These are phyloP conservation scores for Poeciliopsis retropinna DNA, from an alignment of 2,113 vertebrate genomes.

Conservation along the genomic window DNA sequence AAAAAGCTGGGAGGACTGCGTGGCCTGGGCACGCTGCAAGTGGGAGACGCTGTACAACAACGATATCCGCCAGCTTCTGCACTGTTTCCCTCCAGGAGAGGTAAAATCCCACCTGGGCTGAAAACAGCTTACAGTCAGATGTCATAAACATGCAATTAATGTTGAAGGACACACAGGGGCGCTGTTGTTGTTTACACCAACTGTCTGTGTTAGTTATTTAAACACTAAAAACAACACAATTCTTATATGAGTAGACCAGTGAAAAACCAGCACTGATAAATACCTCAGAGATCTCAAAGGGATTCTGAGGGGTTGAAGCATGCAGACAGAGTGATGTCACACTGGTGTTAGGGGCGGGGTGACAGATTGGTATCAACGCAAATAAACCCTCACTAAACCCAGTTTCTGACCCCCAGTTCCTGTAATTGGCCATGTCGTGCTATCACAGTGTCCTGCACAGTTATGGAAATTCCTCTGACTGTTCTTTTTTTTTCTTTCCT, in stretches of 20 bases:
- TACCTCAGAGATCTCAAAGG: conserved; percentile 52
- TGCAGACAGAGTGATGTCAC: conserved; percentile 68
- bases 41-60: conserved; percentile 83
- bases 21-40: conserved; percentile 79
- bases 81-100: conserved; percentile 73
- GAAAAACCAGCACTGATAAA: conserved; percentile 51
- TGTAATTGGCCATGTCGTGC: conserved; percentile 6
- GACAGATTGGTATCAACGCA: conserved; percentile 56
- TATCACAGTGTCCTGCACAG: conserved; percentile 15
- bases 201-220: not conserved
- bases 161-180: conserved; percentile 49
- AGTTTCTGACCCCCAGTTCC: conserved; percentile 8
- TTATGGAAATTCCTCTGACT: conserved; percentile 31
- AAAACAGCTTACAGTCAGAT: not conserved
- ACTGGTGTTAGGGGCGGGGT: conserved; percentile 30
- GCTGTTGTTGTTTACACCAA: conserved; percentile 31
- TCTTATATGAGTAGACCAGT: conserved; percentile 10
- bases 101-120: conserved; percentile 54
- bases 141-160: conserved; percentile 10
- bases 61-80: conserved; percentile 79
- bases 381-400: conserved; percentile 55
- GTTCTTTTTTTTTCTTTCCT: not conserved
- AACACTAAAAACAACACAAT: conserved; percentile 1
- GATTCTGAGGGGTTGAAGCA: conserved; percentile 43
- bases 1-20: conserved; percentile 76